A percentile compares a stretch with the other conserved stretches of the same genome.
phyloP scores from a whole-genome alignment of 2,888 invertebrate genomes.

The Tiliacea citrago region DNA sequence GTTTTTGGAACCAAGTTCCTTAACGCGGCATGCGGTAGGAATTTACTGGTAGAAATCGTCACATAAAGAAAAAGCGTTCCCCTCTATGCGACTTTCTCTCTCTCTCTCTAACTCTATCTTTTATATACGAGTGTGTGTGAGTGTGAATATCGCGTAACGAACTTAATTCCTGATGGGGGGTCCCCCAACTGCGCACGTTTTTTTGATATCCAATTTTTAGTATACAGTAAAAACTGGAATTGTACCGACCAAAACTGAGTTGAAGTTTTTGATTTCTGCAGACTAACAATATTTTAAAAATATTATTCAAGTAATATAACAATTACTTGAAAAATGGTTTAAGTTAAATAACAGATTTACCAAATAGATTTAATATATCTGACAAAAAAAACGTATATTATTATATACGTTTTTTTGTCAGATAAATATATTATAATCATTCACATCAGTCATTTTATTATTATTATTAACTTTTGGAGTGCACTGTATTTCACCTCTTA shows the following conservation, averaged over 20 bases:
- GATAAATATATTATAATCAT: no score
- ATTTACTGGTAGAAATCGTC: background rate
- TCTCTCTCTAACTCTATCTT: background rate
- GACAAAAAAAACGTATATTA: background rate
- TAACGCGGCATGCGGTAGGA: no score
- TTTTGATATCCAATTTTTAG: background rate
- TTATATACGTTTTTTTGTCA: no score
- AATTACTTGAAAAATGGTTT: background rate
- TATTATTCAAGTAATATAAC: background rate
- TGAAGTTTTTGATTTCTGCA: background rate
- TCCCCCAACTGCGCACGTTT: background rate
- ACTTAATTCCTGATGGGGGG: background rate
- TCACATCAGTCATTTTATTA: background rate
- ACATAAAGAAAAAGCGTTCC: background rate
- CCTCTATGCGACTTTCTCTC: background rate
- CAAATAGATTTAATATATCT: no score
- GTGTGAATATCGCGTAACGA: background rate
- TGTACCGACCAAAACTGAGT: background rate
- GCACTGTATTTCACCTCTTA: background rate
- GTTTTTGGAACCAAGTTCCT: background rate
- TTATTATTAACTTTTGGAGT: background rate
- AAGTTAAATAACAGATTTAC: no score
- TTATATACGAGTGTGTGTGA: background rate
- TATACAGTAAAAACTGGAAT: background rate
- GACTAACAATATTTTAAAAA: background rate